Evolutionary conservation across 30 jellyfish, hydroid and myxozoan species (phyloP).

Genomic region (Phacellophora camtschatica): DNA sequence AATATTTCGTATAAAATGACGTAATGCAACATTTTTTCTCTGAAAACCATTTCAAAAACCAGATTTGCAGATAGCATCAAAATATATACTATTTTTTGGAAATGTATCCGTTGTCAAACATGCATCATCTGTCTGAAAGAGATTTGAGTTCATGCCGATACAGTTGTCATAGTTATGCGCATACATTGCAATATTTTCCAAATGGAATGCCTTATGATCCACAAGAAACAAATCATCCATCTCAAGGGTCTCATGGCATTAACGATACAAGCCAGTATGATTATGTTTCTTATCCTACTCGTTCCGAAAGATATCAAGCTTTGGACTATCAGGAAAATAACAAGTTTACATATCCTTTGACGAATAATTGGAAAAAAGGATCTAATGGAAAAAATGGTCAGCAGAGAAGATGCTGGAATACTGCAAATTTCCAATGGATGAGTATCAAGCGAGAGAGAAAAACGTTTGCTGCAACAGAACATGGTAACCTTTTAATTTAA

Average conservation of each 20-base stretch:
- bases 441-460: conserved; percentile 77
- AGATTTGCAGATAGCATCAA: too few species aligned
- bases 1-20: too few species aligned
- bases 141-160: conserved; percentile 69
- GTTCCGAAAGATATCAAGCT: conserved; percentile 15
- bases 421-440: conserved; percentile 95
- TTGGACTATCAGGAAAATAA: conserved; percentile 20
- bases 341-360: background rate
- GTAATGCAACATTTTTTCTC: too few species aligned
- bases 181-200: conserved; percentile 90
- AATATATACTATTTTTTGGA: background rate
- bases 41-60: too few species aligned
- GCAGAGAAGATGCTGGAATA: conserved; percentile 89
- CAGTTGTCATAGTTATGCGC: conserved; percentile 84
- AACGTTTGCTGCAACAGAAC: conserved; percentile 11
- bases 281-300: background rate
- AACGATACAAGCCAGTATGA: conserved; percentile 20
- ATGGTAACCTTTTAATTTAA: conserved; percentile 40
- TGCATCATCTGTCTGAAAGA: conserved; percentile 60
- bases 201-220: conserved; percentile 55
- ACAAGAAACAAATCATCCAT: conserved; percentile 9
- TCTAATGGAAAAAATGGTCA: conserved; percentile 54
- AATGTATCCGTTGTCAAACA: conserved; percentile 43
- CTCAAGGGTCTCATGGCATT: conserved; percentile 9
- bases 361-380: conserved; percentile 65